Evolutionary conservation across 2,888 invertebrate species (phyloP).

Genomic region (Macrophya annulata): DNA sequence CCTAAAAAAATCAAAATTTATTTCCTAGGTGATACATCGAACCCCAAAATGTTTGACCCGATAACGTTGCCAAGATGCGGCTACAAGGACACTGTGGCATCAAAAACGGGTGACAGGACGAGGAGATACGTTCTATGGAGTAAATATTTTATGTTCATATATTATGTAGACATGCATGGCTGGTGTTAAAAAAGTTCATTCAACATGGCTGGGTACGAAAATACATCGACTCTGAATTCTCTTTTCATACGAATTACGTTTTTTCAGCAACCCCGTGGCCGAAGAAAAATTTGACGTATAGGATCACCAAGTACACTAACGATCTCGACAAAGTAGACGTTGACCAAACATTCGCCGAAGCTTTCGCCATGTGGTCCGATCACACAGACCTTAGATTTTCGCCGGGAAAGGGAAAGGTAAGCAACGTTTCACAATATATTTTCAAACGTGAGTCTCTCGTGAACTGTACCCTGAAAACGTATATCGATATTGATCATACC

Average conservation of each 20-base stretch:
- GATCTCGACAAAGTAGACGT: slow-evolving; percentile 86
- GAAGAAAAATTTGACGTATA: slow-evolving; percentile 91
- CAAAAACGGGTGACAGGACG: not conserved
- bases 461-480: not conserved
- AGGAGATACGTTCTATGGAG: not conserved
- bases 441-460: not conserved
- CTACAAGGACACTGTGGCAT: not conserved
- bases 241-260: not conserved
- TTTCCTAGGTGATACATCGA: slow-evolving; percentile 86
- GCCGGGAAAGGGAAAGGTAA: slow-evolving; percentile 87
- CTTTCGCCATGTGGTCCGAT: slow-evolving; percentile 92
- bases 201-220: no score
- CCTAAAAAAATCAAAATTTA: not conserved
- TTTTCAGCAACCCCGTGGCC: slow-evolving; percentile 92
- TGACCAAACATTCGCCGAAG: slow-evolving; percentile 88
- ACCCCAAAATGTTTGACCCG: slow-evolving; percentile 87
- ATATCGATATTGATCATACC: no score
- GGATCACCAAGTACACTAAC: slow-evolving; percentile 91
- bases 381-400: slow-evolving; percentile 90
- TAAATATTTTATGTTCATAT: not conserved
- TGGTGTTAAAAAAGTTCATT: not conserved
- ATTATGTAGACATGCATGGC: not conserved
- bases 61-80: slow-evolving; percentile 90
- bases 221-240: no score
- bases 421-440: slow-evolving; percentile 84